phyloP scores from a whole-genome alignment of 2,888 invertebrate species.

The Eledona agricola region DNA sequence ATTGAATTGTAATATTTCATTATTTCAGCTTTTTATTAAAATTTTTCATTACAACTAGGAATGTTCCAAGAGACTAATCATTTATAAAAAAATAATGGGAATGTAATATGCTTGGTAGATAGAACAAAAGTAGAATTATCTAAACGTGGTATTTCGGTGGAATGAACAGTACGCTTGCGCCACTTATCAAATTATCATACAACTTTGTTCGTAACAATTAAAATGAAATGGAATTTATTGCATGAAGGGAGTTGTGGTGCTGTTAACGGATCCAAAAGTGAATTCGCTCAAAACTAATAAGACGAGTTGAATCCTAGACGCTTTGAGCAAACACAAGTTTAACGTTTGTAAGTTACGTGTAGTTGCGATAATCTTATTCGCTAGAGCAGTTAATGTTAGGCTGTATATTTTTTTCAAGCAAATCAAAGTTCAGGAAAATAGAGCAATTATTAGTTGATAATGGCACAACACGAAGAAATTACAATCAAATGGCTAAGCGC shows the following conservation, averaged over 20 bases:
- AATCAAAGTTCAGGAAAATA: conserved; percentile 8
- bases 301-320: conserved; percentile 3
- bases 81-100: too few relatives aligned
- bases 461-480: conserved; percentile 22
- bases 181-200: conserved; percentile 26
- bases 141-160: conserved; percentile 19
- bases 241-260: conserved; percentile 13
- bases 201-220: conserved; percentile 22
- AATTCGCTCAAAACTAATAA: conserved; percentile 22
- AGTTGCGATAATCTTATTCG: too few relatives aligned
- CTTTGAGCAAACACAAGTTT: conserved; percentile 6
- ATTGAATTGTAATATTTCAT: too few relatives aligned
- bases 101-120: too few relatives aligned
- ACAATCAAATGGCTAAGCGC: conserved; percentile 26
- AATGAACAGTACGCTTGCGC: conserved; percentile 20
- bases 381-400: too few relatives aligned
- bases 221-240: conserved; percentile 25
- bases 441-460: conserved; percentile 28
- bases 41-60: too few relatives aligned
- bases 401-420: too few relatives aligned
- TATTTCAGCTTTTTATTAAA: too few relatives aligned
- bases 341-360: conserved; percentile 3
- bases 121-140: conserved; percentile 13
- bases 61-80: too few relatives aligned
- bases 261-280: conserved; percentile 18